phyloP scores from a whole-genome alignment of 2,113 vertebrate genomes.

The Pionites leucogaster region DNA sequence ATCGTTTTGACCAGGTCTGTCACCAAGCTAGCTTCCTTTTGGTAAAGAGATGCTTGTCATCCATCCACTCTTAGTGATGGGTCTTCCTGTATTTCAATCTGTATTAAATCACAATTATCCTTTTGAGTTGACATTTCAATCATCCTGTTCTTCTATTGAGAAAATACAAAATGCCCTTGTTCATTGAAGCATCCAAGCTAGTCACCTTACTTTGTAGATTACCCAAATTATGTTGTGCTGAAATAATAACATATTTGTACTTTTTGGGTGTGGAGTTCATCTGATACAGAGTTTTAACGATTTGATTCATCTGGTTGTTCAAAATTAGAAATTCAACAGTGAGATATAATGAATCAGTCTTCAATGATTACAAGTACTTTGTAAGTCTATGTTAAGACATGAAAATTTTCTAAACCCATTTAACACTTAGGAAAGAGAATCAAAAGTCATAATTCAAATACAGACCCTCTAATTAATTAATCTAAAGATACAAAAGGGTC shows the following conservation, averaged over 20 bases:
- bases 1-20: neutral
- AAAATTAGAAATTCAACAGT: neutral
- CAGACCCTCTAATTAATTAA: slow-evolving; percentile 8
- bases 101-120: neutral
- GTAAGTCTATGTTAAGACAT: slow-evolving; percentile 11
- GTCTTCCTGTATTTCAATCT: neutral
- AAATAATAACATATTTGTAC: neutral
- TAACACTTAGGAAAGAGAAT: slow-evolving; percentile 34
- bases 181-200: neutral
- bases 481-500: slow-evolving; percentile 50
- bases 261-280: neutral
- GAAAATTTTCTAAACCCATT: slow-evolving; percentile 18
- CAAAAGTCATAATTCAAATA: slow-evolving; percentile 53
- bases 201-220: neutral
- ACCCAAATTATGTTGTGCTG: neutral
- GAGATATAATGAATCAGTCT: neutral
- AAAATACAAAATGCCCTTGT: neutral
- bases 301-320: neutral
- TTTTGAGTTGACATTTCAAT: neutral
- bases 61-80: neutral
- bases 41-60: neutral
- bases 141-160: neutral
- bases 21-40: neutral
- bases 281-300: neutral
- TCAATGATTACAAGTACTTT: neutral